Evolutionary conservation across 2,888 invertebrate genomes (phyloP).

Genomic region (Schizaphis graminum): DNA sequence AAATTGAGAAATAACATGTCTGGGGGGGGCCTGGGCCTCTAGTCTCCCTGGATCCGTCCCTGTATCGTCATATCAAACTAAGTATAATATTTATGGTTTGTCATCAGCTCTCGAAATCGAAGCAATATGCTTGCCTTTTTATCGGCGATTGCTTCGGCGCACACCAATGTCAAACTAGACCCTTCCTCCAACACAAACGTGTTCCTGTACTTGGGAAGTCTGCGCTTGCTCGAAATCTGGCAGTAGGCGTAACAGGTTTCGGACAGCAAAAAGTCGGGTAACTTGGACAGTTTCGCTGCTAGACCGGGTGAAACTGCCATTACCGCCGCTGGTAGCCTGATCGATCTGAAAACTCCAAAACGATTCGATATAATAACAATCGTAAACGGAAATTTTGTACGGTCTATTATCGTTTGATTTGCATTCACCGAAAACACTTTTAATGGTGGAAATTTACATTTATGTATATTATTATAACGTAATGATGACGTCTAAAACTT

Average conservation of each 20-base stretch:
- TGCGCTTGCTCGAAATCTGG: constrained; percentile 71
- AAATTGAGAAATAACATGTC: too few species aligned
- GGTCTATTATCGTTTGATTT: neutral
- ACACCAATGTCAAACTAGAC: constrained; percentile 74
- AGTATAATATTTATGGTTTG: neutral
- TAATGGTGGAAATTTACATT: neutral
- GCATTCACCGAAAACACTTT: neutral
- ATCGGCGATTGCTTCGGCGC: constrained; percentile 73
- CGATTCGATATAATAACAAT: neutral
- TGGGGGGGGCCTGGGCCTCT: too few species aligned
- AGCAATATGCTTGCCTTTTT: neutral
- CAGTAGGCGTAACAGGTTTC: constrained; percentile 71
- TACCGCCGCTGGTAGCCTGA: neutral
- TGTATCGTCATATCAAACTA: neutral
- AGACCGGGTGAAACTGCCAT: constrained; percentile 70
- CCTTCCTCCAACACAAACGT: constrained; percentile 74
- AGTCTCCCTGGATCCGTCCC: too few species aligned
- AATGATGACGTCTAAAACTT: neutral
- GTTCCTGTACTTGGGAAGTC: constrained; percentile 73
- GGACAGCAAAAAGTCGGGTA: constrained; percentile 73
- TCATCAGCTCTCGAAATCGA: neutral
- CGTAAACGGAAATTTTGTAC: neutral
- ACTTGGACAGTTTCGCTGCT: constrained; percentile 72
- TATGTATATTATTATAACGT: too few species aligned
- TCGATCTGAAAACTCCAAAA: constrained; percentile 29